phyloP scores from a whole-genome alignment of 2,888 invertebrate genomes.

The Dryobotodes eremita region DNA sequence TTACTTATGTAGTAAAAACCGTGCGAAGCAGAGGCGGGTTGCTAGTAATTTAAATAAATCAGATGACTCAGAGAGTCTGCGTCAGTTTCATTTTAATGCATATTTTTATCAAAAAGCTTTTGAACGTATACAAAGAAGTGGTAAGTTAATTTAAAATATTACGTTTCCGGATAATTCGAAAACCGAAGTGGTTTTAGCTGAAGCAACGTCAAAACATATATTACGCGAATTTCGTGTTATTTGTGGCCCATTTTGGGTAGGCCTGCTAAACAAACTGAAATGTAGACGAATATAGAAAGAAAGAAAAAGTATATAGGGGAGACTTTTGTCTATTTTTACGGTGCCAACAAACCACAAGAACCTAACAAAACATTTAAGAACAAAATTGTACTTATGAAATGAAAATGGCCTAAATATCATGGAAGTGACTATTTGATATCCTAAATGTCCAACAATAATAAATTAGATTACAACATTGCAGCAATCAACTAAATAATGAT shows the following conservation, averaged over 20 bases:
- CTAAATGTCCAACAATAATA: conserved; percentile 12
- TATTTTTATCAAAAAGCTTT: background rate
- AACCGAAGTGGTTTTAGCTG: background rate
- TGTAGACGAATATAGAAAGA: background rate
- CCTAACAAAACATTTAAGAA: background rate
- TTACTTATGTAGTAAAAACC: background rate
- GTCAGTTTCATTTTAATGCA: background rate
- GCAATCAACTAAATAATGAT: conserved; percentile 42
- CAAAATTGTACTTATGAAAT: background rate
- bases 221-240: conserved; percentile 1
- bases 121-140: background rate
- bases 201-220: background rate
- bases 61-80: background rate
- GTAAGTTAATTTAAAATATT: conserved; percentile 9
- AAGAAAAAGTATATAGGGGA: too few species aligned
- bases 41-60: background rate
- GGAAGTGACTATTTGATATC: background rate
- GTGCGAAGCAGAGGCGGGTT: background rate
- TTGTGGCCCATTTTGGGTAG: background rate
- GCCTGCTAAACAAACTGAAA: background rate
- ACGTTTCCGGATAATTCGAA: background rate
- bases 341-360: background rate
- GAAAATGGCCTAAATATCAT: background rate
- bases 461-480: conserved; percentile 27
- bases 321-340: background rate